Evolutionary conservation across 2,113 vertebrate species (phyloP).

Genomic region (Rhinolophus sinicus): DNA sequence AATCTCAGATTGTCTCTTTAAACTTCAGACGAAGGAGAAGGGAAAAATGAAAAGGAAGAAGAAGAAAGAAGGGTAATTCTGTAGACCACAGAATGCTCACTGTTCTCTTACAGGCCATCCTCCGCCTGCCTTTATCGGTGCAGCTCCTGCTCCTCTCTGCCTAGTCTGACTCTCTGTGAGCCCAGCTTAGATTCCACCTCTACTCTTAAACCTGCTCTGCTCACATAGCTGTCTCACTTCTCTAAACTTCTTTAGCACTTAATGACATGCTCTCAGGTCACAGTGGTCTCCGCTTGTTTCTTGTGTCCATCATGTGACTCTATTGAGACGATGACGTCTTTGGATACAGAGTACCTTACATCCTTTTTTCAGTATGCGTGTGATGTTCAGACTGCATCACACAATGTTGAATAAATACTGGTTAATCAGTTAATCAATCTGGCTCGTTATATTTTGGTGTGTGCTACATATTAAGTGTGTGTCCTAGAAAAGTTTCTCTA

Average conservation of each 20-base stretch:
- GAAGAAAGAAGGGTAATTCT: neutral
- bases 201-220: neutral
- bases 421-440: neutral
- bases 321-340: neutral
- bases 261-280: neutral
- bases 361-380: neutral
- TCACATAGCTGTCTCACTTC: neutral
- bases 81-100: neutral
- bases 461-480: neutral
- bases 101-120: no score
- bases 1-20: neutral
- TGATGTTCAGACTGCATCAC: neutral
- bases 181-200: neutral
- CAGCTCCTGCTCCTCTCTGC: neutral
- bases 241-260: neutral
- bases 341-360: neutral
- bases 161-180: neutral
- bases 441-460: neutral
- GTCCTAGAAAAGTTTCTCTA: constrained; percentile 11
- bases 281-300: neutral
- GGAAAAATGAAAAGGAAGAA: neutral
- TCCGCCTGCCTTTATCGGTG: neutral
- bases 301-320: neutral
- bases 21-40: neutral
- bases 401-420: neutral